phyloP scores from a whole-genome alignment of 2,888 invertebrate genomes.

The Reticulitermes lucifugus region DNA sequence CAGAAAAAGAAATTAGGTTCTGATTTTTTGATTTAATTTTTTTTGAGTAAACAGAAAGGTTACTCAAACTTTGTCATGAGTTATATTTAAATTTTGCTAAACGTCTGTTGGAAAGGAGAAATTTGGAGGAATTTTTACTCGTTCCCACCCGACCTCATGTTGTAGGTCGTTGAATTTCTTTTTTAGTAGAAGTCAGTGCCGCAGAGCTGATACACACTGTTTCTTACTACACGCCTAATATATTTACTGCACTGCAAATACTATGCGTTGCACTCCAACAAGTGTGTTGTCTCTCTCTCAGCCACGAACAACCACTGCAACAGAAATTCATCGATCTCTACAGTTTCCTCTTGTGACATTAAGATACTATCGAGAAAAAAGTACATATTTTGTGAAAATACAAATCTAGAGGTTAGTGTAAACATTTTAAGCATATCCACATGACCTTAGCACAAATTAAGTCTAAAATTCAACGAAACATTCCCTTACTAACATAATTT shows the following conservation, averaged over 20 bases:
- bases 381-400: too few relatives aligned
- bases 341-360: neutral
- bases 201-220: neutral
- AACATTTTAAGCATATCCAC: too few relatives aligned
- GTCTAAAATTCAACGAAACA: too few relatives aligned
- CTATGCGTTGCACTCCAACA: neutral
- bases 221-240: neutral
- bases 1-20: constrained; percentile 48
- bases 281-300: neutral
- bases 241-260: neutral
- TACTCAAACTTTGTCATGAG: neutral
- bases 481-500: too few relatives aligned
- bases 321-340: constrained; percentile 16
- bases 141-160: constrained; percentile 63
- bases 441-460: too few relatives aligned
- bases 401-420: too few relatives aligned
- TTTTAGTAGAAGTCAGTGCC: constrained; percentile 18
- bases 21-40: constrained; percentile 8
- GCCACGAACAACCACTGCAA: constrained; percentile 32
- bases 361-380: too few relatives aligned
- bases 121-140: constrained; percentile 53
- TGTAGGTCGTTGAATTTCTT: constrained; percentile 7
- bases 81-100: constrained; percentile 1
- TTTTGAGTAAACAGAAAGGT: constrained; percentile 7
- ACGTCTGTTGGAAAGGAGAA: constrained; percentile 3